These are phyloP conservation scores for Zaprionus inermis DNA, from an alignment of 1,140 invertebrate genomes.

Conservation along the genomic window DNA sequence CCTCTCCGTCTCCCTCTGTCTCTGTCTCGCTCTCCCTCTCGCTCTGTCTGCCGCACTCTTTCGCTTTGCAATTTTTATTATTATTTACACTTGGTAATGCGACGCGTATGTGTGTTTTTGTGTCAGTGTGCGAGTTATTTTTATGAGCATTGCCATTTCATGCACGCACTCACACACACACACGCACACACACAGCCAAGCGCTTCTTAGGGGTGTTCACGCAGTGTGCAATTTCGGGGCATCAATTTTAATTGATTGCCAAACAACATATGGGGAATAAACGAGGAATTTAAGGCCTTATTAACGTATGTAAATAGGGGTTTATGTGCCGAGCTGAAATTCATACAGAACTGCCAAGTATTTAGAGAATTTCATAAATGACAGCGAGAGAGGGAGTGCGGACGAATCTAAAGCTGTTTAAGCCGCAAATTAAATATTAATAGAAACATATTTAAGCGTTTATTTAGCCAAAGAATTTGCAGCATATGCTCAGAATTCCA, in stretches of 20 bases:
- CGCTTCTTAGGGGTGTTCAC: conserved; percentile 38
- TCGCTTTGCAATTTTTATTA: conserved; percentile 66
- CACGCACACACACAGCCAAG: background rate
- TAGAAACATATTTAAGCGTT: background rate
- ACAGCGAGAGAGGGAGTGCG: background rate
- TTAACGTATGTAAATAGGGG: conserved; percentile 30
- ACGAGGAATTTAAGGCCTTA: conserved; percentile 7
- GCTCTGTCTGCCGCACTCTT: background rate
- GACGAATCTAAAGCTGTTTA: background rate
- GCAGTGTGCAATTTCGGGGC: conserved; percentile 11
- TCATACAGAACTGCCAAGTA: background rate
- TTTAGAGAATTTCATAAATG: conserved; percentile 2
- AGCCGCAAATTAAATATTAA: conserved; percentile 2
- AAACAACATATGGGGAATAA: conserved; percentile 39
- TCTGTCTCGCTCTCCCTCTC: background rate
- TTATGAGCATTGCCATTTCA: conserved; percentile 40
- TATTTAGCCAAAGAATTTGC: background rate
- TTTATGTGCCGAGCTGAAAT: conserved; percentile 21
- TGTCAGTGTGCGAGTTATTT: conserved; percentile 45
- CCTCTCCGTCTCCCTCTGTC: conserved; percentile 18
- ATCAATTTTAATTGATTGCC: conserved; percentile 50
- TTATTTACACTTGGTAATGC: conserved; percentile 75
- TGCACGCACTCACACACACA: conserved; percentile 10
- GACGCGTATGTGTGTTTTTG: conserved; percentile 34
- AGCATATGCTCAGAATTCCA: background rate